These are phyloP conservation scores for Galemys pyrenaicus DNA, from an alignment of 2,113 vertebrate species.

Conservation along the genomic window DNA sequence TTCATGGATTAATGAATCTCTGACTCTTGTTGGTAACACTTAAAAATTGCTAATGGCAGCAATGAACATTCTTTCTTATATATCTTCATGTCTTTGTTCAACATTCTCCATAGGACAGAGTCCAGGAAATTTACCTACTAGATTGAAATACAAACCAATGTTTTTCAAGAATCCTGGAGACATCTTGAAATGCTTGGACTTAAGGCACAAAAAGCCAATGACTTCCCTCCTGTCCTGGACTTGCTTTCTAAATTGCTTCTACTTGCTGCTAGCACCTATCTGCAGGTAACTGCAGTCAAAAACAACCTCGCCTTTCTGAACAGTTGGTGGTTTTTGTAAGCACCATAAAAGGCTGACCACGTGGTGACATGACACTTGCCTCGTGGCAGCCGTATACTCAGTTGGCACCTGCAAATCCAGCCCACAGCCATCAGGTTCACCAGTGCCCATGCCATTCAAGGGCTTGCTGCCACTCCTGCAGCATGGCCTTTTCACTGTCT, in stretches of 20 bases:
- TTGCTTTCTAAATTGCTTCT: neutral
- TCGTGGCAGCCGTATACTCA: neutral
- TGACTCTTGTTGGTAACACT: neutral
- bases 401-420: neutral
- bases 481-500: neutral
- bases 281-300: neutral
- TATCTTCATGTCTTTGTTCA: neutral
- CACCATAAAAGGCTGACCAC: neutral
- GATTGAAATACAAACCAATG: neutral
- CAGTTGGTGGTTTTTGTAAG: neutral
- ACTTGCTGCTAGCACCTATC: neutral
- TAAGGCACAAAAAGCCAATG: neutral
- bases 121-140: neutral
- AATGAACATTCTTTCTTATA: neutral
- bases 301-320: neutral
- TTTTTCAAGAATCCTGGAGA: neutral
- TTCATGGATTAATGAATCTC: neutral
- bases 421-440: neutral
- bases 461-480: neutral
- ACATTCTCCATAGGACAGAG: neutral
- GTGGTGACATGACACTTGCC: neutral
- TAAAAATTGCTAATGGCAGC: neutral
- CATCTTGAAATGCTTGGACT: neutral
- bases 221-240: neutral
- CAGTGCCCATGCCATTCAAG: neutral